phyloP scores from a whole-genome alignment of 2,113 vertebrate species.

The Delphinapterus leucas region DNA sequence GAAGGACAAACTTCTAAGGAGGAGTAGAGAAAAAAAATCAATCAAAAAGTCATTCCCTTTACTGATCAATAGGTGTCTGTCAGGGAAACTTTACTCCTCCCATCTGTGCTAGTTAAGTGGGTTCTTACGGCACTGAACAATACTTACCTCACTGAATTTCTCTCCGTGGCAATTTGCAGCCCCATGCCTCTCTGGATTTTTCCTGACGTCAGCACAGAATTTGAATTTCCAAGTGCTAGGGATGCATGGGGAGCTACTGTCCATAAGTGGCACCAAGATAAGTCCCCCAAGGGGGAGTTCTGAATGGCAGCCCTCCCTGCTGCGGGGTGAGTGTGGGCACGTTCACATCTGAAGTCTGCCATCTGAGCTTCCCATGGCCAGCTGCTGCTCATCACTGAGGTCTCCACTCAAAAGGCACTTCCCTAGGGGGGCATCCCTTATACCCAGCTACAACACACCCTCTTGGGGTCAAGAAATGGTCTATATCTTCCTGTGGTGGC shows the following conservation, averaged over 20 bases:
- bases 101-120: slow-evolving; percentile 15
- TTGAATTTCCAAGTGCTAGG: neutral
- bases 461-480: neutral
- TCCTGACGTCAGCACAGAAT: slow-evolving; percentile 12
- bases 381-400: neutral
- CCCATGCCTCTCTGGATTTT: neutral
- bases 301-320: accelerated
- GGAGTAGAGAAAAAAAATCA: slow-evolving; percentile 50
- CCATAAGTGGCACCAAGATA: neutral
- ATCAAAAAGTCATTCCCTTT: slow-evolving; percentile 55
- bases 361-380: neutral
- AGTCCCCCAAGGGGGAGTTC: neutral
- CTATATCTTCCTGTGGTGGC: neutral
- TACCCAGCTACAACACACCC: accelerated
- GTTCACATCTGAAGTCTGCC: neutral
- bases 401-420: neutral
- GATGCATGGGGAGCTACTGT: neutral
- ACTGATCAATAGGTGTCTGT: slow-evolving; percentile 63
- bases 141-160: neutral
- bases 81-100: slow-evolving; percentile 56
- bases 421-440: neutral
- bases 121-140: neutral
- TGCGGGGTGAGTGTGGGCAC: no score
- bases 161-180: slow-evolving; percentile 9
- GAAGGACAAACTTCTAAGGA: slow-evolving; percentile 64